Percentiles rank a stretch among this genome's conserved stretches.
Conservation (phyloP, 2,888 invertebrate genomes). For the Spisula solida region DNA sequence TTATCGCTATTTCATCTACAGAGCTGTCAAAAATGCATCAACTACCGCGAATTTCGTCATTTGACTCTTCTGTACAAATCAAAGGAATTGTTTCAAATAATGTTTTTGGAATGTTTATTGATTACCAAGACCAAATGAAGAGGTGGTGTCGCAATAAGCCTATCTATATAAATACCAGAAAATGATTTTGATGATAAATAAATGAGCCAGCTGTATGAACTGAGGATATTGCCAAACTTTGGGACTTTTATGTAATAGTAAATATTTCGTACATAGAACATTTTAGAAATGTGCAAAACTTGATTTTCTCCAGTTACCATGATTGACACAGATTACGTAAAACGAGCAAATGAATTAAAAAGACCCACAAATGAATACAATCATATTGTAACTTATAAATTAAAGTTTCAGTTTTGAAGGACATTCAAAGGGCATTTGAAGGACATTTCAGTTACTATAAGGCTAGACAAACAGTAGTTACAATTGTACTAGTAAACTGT, state of each 20-base stretch:
- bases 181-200: not conserved
- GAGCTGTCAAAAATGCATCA: constrained; percentile 19
- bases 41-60: not conserved
- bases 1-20: constrained; percentile 10
- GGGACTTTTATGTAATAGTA: not conserved
- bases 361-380: no score
- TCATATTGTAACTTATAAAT: no score
- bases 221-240: not conserved
- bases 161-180: not conserved
- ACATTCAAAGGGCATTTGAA: no score
- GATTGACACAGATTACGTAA: no score
- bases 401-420: no score
- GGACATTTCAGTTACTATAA: no score
- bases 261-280: not conserved
- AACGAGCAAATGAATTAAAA: no score
- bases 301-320: no score
- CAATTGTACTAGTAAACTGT: no score
- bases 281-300: no score
- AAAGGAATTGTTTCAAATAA: not conserved
- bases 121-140: not conserved
- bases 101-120: not conserved
- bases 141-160: not conserved
- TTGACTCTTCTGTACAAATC: not conserved
- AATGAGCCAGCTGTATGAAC: not conserved
- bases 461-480: no score